A percentile compares a stretch with the other conserved stretches of the same genome.
phyloP scores from a whole-genome alignment of 2,113 vertebrate species.

The Hemicordylus capensis region DNA sequence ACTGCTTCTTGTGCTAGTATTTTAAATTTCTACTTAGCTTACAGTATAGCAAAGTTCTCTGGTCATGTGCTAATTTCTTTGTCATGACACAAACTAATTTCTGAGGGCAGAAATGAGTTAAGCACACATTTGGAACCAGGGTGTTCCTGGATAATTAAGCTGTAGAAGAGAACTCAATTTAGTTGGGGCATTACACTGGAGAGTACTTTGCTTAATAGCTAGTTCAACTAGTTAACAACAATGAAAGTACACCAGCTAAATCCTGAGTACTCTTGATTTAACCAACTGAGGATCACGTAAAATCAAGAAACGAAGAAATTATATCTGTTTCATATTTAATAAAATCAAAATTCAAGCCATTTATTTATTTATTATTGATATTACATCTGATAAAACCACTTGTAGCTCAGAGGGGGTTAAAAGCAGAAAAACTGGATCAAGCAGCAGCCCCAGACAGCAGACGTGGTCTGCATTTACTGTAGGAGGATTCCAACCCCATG shows the following conservation, averaged over 20 bases:
- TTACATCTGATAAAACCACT: not conserved
- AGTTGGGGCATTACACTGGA: not conserved
- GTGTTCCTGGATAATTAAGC: not conserved
- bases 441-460: no score
- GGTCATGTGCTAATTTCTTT: not conserved
- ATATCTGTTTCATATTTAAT: not conserved
- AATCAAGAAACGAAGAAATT: not conserved
- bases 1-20: not conserved
- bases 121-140: not conserved
- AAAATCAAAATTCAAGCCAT: not conserved
- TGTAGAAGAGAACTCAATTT: not conserved
- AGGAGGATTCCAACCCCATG: no score
- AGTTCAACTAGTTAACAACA: not conserved
- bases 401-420: no score
- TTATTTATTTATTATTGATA: not conserved
- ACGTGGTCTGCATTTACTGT: no score
- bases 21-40: not conserved
- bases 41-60: not conserved
- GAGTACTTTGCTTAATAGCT: no score
- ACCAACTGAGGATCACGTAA: no score
- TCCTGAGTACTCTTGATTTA: not conserved
- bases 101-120: not conserved
- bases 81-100: not conserved
- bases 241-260: not conserved
- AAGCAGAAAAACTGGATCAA: no score